phyloP scores from a whole-genome alignment of 2,113 vertebrate genomes.

The Arothron firmamentum region DNA sequence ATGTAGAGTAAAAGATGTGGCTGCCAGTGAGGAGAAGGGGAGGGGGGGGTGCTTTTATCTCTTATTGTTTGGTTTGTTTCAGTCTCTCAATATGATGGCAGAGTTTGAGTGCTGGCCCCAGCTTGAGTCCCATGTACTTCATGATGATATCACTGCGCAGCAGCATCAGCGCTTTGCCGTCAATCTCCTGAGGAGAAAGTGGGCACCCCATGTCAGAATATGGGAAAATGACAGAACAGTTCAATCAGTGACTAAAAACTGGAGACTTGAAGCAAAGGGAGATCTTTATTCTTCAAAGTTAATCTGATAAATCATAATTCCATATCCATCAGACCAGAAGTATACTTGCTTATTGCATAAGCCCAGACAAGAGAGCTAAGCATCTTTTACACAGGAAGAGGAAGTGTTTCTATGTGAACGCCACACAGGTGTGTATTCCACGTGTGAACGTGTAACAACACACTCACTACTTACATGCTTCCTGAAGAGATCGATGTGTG shows the following conservation, averaged over 20 bases:
- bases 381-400: not conserved
- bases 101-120: constrained; percentile 90
- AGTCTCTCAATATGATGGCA: constrained; percentile 92
- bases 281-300: no score
- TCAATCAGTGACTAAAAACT: not conserved
- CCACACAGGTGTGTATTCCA: no score
- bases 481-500: constrained; percentile 89
- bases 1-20: constrained; percentile 1
- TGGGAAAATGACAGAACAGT: not conserved
- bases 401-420: no score
- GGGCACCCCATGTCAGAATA: constrained; percentile 5
- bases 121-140: constrained; percentile 94
- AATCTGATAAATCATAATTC: no score
- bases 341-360: not conserved
- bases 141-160: constrained; percentile 90
- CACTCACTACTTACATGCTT: constrained; percentile 82
- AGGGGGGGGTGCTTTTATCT: not conserved
- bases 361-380: not conserved
- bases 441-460: no score
- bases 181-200: constrained; percentile 83
- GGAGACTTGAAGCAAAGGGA: not conserved
- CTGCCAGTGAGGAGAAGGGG: constrained; percentile 19
- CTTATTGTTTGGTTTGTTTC: constrained; percentile 84
- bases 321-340: no score
- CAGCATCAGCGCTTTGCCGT: constrained; percentile 89